Evolutionary conservation across 2,888 invertebrate genomes (phyloP).

Genomic region (Drosophila mayaguana): DNA sequence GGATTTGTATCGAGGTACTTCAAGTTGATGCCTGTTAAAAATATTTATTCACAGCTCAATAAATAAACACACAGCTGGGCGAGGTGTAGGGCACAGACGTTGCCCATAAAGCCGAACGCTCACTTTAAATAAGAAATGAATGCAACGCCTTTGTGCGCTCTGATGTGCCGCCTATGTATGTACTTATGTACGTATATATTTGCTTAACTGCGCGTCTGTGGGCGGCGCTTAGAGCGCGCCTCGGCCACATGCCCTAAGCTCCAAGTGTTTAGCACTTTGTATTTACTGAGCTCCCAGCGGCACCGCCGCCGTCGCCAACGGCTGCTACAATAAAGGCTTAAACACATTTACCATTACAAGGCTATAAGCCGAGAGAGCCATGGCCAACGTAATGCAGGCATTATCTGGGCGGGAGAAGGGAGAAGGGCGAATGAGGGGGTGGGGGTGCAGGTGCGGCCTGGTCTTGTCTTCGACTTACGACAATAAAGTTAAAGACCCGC

Average conservation of each 20-base stretch:
- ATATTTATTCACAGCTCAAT: slow-evolving; percentile 78
- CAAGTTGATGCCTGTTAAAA: slow-evolving; percentile 51
- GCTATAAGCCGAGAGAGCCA: slow-evolving; percentile 55
- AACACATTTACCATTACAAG: slow-evolving; percentile 61
- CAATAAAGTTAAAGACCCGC: slow-evolving; percentile 48
- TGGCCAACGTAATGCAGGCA: slow-evolving; percentile 48
- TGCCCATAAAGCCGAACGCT: slow-evolving; percentile 11
- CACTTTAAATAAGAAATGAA: slow-evolving; percentile 76
- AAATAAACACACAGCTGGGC: slow-evolving; percentile 63
- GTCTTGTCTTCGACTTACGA: slow-evolving; percentile 51
- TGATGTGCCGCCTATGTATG: slow-evolving; percentile 28
- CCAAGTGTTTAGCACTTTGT: slow-evolving; percentile 72
- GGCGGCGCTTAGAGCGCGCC: slow-evolving; percentile 28
- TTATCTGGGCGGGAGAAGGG: background rate
- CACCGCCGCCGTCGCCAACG: slow-evolving; percentile 10
- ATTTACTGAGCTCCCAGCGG: slow-evolving; percentile 51
- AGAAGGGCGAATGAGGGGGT: background rate
- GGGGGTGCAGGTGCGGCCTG: background rate
- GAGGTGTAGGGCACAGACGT: background rate
- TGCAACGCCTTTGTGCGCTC: slow-evolving; percentile 61
- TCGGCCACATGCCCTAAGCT: slow-evolving; percentile 30
- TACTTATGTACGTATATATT: slow-evolving; percentile 23
- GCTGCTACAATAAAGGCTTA: slow-evolving; percentile 58
- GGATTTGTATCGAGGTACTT: slow-evolving; percentile 33
- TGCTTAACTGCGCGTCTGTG: slow-evolving; percentile 39